These are phyloP conservation scores for Mobula birostris DNA, from an alignment of 2,113 vertebrate species.

Conservation along the genomic window DNA sequence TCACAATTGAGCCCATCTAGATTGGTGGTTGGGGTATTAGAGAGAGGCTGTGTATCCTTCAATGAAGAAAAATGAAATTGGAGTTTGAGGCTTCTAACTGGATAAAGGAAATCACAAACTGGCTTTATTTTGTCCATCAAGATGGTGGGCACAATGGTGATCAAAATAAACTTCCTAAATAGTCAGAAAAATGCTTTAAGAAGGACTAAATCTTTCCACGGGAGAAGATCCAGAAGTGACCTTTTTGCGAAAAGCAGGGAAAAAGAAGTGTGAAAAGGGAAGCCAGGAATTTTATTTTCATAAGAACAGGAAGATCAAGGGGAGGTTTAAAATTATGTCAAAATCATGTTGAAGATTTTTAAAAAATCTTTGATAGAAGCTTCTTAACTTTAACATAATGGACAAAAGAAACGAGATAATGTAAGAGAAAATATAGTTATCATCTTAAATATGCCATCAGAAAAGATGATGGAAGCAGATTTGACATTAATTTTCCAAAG, in stretches of 20 bases:
- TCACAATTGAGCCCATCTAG: background rate
- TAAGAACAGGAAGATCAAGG: no score
- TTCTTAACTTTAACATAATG: background rate
- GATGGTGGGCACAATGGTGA: background rate
- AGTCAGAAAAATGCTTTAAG: background rate
- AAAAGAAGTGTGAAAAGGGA: background rate
- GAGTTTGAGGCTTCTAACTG: background rate
- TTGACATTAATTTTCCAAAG: no score
- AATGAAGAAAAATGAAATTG: background rate
- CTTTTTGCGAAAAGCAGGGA: no score
- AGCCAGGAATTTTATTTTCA: background rate
- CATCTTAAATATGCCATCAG: background rate
- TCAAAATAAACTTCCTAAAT: background rate
- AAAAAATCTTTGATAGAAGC: background rate
- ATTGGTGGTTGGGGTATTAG: background rate
- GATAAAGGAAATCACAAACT: background rate
- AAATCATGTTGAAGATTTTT: background rate
- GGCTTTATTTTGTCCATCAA: background rate
- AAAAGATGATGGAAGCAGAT: no score
- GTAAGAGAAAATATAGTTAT: background rate
- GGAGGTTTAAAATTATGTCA: background rate
- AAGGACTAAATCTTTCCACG: background rate
- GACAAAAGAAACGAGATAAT: background rate
- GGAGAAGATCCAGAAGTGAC: background rate
- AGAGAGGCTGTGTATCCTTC: background rate